These are phyloP conservation scores for Cosmia trapezina DNA, from an alignment of 2,888 invertebrate species.

Conservation along the genomic window DNA sequence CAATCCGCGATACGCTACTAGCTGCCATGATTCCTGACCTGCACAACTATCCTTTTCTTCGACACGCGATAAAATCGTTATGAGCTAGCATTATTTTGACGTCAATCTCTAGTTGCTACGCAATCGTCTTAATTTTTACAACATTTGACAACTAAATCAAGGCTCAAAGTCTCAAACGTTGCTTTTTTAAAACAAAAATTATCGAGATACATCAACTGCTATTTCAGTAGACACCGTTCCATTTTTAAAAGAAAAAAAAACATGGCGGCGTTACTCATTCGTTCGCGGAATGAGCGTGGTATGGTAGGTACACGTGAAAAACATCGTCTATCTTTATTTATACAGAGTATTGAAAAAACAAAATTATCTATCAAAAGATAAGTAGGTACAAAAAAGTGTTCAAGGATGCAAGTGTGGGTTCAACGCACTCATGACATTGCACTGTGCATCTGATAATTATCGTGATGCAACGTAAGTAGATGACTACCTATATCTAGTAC, in stretches of 20 bases:
- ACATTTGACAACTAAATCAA: conserved; percentile 19
- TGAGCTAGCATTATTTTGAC: conserved; percentile 12
- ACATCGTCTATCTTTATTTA: conserved; percentile 64
- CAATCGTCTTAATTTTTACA: conserved; percentile 4
- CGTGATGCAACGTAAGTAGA: conserved; percentile 77
- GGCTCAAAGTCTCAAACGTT: neutral
- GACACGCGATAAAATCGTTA: conserved; percentile 27
- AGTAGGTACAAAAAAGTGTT: conserved; percentile 79
- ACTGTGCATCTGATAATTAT: conserved; percentile 76
- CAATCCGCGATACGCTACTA: conserved; percentile 8
- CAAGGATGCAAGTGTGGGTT: conserved; percentile 84
- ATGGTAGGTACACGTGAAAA: conserved; percentile 43
- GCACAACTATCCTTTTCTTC: conserved; percentile 32
- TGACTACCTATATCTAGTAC: conserved; percentile 59
- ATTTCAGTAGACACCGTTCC: conserved; percentile 18
- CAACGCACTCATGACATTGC: conserved; percentile 87
- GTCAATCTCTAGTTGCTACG: conserved; percentile 8
- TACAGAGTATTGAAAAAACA: conserved; percentile 70
- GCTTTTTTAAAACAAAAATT: conserved; percentile 4
- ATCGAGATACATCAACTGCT: conserved; percentile 14
- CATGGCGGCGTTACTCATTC: conserved; percentile 55
- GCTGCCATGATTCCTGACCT: conserved; percentile 38
- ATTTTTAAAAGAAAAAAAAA: conserved; percentile 47
- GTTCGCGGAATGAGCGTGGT: conserved; percentile 45
- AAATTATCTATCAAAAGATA: conserved; percentile 80